Conservation (phyloP, 2,888 invertebrate genomes). For the Melangyna quadrimaculata region DNA sequence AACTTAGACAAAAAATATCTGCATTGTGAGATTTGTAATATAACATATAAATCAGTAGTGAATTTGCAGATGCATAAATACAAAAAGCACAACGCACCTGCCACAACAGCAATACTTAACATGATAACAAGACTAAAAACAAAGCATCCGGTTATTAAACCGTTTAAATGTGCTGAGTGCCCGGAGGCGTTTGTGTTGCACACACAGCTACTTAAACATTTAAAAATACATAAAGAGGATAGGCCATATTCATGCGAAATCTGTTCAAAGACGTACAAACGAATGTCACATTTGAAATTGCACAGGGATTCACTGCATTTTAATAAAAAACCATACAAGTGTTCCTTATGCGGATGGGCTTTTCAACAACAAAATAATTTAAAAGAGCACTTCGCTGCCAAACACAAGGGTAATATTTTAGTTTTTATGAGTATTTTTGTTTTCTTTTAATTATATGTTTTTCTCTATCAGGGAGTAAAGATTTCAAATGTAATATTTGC, state of each 20-base stretch:
- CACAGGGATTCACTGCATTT: constrained; percentile 45
- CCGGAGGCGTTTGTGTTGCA: constrained; percentile 30
- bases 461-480: constrained; percentile 20
- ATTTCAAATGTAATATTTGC: constrained; percentile 47
- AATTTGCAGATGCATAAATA: constrained; percentile 49
- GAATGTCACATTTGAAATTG: constrained; percentile 42
- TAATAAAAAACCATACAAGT: constrained; percentile 44
- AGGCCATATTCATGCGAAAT: constrained; percentile 21
- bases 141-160: constrained; percentile 28
- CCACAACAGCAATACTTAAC: constrained; percentile 31
- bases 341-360: constrained; percentile 39
- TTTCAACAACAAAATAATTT: constrained; percentile 43
- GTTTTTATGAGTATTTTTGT: background rate
- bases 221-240: constrained; percentile 32
- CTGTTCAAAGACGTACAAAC: constrained; percentile 41
- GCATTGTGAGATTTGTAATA: constrained; percentile 35
- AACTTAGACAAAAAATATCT: background rate
- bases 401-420: constrained; percentile 26
- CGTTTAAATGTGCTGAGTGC: constrained; percentile 43
- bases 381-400: constrained; percentile 37
- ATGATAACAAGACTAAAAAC: constrained; percentile 22
- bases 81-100: constrained; percentile 32
- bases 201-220: constrained; percentile 40
- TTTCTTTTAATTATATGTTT: background rate
- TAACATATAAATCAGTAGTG: background rate